These are phyloP conservation scores for Semaprochilodus insignis DNA, from an alignment of 2,797 vertebrate species.

Conservation along the genomic window DNA sequence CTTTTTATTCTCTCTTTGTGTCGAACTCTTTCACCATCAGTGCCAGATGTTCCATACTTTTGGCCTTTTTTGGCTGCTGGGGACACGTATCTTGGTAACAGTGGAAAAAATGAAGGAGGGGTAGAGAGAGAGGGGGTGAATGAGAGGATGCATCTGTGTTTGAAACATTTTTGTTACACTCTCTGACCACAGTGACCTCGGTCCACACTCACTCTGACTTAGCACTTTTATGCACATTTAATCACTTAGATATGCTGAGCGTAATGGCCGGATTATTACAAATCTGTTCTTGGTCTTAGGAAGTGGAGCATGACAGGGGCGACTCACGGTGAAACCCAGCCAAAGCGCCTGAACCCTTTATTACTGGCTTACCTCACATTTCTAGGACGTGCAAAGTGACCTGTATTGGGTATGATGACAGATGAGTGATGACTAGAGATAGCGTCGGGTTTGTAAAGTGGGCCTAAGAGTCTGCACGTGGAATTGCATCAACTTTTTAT, in stretches of 20 bases:
- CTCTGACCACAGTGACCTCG: neutral
- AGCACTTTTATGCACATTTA: neutral
- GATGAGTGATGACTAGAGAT: neutral
- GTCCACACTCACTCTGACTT: neutral
- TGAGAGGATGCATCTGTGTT: conserved; percentile 43
- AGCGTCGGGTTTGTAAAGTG: neutral
- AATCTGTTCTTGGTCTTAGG: neutral
- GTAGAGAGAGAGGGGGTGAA: conserved; percentile 42
- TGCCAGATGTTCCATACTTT: conserved; percentile 70
- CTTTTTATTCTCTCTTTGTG: conserved; percentile 29
- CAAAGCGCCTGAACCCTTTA: neutral
- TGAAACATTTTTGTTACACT: conserved; percentile 21
- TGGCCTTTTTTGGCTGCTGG: conserved; percentile 64
- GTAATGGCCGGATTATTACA: neutral
- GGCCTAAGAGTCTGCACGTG: neutral
- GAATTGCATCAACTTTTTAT: neutral
- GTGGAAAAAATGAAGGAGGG: conserved; percentile 66
- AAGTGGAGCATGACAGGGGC: neutral
- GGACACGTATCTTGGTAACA: conserved; percentile 71
- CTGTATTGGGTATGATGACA: neutral
- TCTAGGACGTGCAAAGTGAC: neutral
- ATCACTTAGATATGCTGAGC: neutral
- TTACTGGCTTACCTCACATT: neutral
- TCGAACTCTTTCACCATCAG: conserved; percentile 59
- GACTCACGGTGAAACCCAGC: neutral